These are phyloP conservation scores for Galleria mellonella DNA, from an alignment of 1,140 invertebrate species.

Conservation along the genomic window DNA sequence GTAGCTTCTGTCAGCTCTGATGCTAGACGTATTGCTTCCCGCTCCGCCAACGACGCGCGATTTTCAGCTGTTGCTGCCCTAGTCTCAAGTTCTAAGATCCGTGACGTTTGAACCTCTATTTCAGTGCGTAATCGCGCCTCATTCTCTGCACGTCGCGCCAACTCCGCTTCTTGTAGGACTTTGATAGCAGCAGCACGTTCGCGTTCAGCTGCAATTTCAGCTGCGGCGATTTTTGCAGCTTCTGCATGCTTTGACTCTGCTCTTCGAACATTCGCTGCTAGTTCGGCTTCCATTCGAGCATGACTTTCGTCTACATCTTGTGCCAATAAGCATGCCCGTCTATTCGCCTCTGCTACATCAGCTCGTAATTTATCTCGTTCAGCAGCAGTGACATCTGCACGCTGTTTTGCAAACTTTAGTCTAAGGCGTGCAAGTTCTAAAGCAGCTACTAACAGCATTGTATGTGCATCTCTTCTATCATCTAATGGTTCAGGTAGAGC, in stretches of 20 bases:
- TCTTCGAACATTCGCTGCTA: conserved; percentile 79
- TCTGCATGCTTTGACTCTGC: conserved; percentile 86
- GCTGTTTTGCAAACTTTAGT: conserved; percentile 24
- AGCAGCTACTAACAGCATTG: conserved; percentile 43
- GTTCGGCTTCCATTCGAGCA: conserved; percentile 82
- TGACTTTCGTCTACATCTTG: conserved; percentile 94
- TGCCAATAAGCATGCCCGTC: conserved; percentile 84
- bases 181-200: conserved; percentile 77
- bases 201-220: conserved; percentile 80
- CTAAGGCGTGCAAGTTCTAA: conserved; percentile 43
- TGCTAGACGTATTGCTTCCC: conserved; percentile 39
- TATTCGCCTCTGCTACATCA: conserved; percentile 88
- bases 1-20: conserved; percentile 76
- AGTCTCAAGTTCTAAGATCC: conserved; percentile 82
- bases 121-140: conserved; percentile 47
- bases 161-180: conserved; percentile 72
- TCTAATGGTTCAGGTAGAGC: conserved; percentile 55
- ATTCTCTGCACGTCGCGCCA: conserved; percentile 23
- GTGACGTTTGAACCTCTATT: conserved; percentile 82
- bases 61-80: conserved; percentile 25
- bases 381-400: conserved; percentile 32
- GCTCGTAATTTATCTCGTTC: conserved; percentile 84
- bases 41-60: conserved; percentile 34
- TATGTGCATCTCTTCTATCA: conserved; percentile 26
- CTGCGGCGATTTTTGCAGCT: conserved; percentile 80